Base-by-base conservation (phyloP, 2,797 vertebrate genomes). In the Pangasius djambal region DNA sequence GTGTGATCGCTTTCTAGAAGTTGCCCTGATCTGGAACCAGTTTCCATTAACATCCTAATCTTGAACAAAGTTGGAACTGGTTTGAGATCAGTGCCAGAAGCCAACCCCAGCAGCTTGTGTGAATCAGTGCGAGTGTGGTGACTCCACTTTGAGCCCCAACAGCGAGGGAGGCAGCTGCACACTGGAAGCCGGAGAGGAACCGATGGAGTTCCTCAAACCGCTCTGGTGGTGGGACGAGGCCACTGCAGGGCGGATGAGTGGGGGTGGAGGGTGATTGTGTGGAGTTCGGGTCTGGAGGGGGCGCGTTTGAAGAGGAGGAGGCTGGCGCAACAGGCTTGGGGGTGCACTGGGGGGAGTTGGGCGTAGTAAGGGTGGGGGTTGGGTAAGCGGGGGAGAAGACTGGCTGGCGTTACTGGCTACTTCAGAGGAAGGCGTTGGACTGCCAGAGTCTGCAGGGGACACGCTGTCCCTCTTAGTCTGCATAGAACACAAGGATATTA, bases 231-330 rank as follows among this genome's bases (percentile, higher is more conserved):
- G 94, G 6, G 96, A 92, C 63, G 96, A 86, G 16, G 96, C 95
- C 34, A 95, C 94, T 0, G 96, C 95, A 0, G 97, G 97, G n/a
- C 97, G 96, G 90, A 98, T 97, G 87, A 98, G 97, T 0, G 97
- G 98, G 0, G 98, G 98, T 0, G 97, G 98, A 0, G 97, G 97
- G 92, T 97, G 97, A 94, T 97, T 98, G 94, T 97, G 97, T 10
- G 97, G 96, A 3, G 97, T 94, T 87, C 97, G 94, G 91, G 95
- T 97, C 93, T 97, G 98, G 37, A 97, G 94, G 83, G 97, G 93
- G 91, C 97, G 94, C 15, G 97, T 95, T 96, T 98, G 92, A 92
- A 97, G 74, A 34, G 98, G 89, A 83, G 98, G 93, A 59, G 97
- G 89, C 95, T 97, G 65, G 52, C 97, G 91, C 92, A 97, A 94